These are phyloP conservation scores for Xiphorhynchus elegans DNA, from an alignment of 2,113 vertebrate species.

Conservation along the genomic window DNA sequence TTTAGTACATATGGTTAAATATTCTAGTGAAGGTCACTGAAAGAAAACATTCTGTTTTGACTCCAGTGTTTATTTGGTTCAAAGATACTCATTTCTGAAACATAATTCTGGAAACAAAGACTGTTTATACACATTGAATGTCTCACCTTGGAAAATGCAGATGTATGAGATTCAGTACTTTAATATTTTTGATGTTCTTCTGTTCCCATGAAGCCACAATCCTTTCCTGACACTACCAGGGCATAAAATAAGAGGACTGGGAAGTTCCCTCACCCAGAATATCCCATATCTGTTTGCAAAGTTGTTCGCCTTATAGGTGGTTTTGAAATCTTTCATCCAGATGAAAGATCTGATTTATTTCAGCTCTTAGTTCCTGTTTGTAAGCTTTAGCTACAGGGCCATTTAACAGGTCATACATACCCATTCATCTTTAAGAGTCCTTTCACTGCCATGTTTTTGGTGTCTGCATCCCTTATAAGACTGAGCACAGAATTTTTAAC, in stretches of 20 bases:
- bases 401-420: neutral
- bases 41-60: neutral
- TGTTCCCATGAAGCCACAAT: neutral
- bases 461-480: neutral
- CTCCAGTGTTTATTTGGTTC: neutral
- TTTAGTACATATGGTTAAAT: neutral
- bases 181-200: neutral
- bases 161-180: neutral
- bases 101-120: neutral
- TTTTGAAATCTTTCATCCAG: slow-evolving; percentile 14
- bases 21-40: neutral
- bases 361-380: neutral
- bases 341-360: neutral
- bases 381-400: neutral
- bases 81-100: neutral
- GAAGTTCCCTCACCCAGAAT: neutral
- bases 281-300: neutral
- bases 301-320: neutral
- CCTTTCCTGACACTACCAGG: neutral
- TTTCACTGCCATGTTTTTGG: neutral
- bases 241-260: neutral
- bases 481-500: neutral
- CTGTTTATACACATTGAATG: neutral
- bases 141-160: neutral
- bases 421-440: neutral